Percentiles rank a stretch among this genome's conserved stretches.
Evolutionary conservation across 2,797 vertebrate species (phyloP).

Genomic region (Argyrosomus regius): DNA sequence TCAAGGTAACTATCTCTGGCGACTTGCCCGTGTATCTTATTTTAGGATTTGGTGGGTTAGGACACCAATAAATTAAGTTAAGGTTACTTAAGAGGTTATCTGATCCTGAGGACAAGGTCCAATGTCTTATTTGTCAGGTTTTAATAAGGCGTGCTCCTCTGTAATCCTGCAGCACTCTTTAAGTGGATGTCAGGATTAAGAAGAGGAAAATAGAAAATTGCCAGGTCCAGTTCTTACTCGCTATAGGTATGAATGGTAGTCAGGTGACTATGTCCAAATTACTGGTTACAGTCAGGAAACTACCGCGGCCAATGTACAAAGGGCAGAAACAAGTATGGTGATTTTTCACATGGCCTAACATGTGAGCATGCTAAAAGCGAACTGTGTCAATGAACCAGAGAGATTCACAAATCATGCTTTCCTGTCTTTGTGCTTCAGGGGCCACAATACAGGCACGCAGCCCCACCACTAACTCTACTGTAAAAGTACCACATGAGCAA

Average conservation of each 20-base stretch:
- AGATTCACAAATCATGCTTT: constrained; percentile 28
- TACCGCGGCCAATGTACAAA: not conserved
- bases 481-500: constrained; percentile 19
- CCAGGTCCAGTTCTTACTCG: constrained; percentile 19
- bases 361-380: constrained; percentile 24
- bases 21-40: constrained; percentile 6
- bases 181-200: constrained; percentile 78
- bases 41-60: not conserved
- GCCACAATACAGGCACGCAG: constrained; percentile 27
- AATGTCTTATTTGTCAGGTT: constrained; percentile 33
- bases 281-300: not conserved
- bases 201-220: constrained; percentile 69
- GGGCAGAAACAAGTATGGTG: not conserved
- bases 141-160: constrained; percentile 30
- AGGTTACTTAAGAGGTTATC: constrained; percentile 53
- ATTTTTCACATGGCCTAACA: constrained; percentile 20
- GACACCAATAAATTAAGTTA: constrained; percentile 32
- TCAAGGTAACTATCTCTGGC: constrained; percentile 87
- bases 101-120: constrained; percentile 47
- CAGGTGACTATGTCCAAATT: not conserved
- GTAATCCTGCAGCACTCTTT: constrained; percentile 67
- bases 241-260: not conserved
- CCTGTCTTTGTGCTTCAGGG: constrained; percentile 39
- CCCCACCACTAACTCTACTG: constrained; percentile 6
- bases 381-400: constrained; percentile 21